Evolutionary conservation across 2,113 vertebrate genomes (phyloP).

Genomic region (Entomyzon cyanotis): DNA sequence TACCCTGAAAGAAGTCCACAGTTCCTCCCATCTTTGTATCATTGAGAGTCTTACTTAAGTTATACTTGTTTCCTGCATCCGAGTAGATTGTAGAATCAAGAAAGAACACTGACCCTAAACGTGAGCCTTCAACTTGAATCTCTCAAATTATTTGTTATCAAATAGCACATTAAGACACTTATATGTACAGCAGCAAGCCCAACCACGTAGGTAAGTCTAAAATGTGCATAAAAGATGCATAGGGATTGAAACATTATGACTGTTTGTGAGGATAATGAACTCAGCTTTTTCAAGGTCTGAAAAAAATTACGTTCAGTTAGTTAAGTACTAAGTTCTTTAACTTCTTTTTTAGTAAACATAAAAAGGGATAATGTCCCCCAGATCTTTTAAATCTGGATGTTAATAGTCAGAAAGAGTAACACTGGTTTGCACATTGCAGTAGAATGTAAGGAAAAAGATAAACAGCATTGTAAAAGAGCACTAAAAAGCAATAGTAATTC

Average conservation of each 20-base stretch:
- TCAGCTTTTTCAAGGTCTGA: background rate
- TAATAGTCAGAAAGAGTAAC: background rate
- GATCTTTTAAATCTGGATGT: background rate
- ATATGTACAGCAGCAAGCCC: background rate
- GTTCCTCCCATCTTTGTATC: background rate
- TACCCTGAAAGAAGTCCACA: background rate
- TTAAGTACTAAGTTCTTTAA: no score
- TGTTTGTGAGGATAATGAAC: background rate
- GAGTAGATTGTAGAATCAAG: background rate
- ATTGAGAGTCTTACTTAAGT: background rate
- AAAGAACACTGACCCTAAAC: background rate
- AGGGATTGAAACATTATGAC: background rate
- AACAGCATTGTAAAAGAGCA: background rate
- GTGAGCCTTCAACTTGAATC: background rate
- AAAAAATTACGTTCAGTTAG: background rate
- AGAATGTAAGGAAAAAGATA: background rate
- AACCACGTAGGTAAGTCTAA: background rate
- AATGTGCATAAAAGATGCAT: background rate
- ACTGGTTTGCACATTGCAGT: background rate
- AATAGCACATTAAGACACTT: background rate
- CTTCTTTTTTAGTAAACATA: background rate
- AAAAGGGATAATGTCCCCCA: fast-evolving
- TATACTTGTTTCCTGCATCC: background rate
- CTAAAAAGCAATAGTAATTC: background rate
- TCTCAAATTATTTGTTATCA: background rate